Evolutionary conservation across 2,113 vertebrate species (phyloP).

Genomic region (Phocoena phocoena): DNA sequence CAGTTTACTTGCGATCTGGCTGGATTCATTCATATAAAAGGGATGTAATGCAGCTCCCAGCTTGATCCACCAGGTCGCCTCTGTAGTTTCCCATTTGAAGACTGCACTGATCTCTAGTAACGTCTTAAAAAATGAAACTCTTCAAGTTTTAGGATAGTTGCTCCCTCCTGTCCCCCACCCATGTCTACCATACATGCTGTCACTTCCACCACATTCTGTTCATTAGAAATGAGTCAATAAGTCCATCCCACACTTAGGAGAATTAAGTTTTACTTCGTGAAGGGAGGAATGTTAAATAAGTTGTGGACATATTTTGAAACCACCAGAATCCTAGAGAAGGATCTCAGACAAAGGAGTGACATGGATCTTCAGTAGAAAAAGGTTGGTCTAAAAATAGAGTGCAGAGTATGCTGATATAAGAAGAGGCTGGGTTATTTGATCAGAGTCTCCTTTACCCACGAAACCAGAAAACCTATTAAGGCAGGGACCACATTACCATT

Average conservation of each 20-base stretch:
- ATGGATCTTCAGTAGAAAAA: background rate
- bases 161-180: fast-evolving
- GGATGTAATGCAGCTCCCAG: background rate
- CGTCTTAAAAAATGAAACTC: background rate
- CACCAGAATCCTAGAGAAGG: background rate
- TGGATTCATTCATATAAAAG: background rate
- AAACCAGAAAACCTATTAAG: background rate
- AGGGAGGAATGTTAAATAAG: background rate
- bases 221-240: background rate
- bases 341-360: background rate
- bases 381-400: background rate
- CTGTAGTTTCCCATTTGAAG: background rate
- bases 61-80: background rate
- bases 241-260: background rate
- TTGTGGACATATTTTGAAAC: background rate
- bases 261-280: background rate
- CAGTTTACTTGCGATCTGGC: background rate
- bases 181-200: background rate
- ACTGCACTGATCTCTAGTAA: background rate
- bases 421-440: background rate
- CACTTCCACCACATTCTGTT: background rate
- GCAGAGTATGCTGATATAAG: background rate
- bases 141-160: background rate
- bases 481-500: background rate
- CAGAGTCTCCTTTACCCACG: background rate